Evolutionary conservation across 2,113 vertebrate species (phyloP), one percentile per base, ranked within the genome.

Genomic region (Pedionomus torquatus): DNA sequence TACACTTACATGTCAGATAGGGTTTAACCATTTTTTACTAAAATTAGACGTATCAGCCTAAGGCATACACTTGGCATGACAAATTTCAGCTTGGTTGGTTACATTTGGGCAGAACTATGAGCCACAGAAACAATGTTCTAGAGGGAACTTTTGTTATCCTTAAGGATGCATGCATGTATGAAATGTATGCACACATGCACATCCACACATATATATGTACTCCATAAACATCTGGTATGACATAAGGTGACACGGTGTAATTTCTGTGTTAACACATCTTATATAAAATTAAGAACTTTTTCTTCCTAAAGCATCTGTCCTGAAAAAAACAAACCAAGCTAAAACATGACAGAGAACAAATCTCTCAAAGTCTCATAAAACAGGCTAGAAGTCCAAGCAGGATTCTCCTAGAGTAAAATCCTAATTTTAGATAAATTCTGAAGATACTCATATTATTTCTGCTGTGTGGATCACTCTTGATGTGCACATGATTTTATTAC

Each of bases 391-490:
- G 69, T 83, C 11, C 23, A 60, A 5, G 24, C 18, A 83, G 48
- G 17, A 41, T 81, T 81, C 7, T 79, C 9, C 55, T 57, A 46
- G 15, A 43, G 48, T 21, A 77, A 85, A 95, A 76, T 61, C 17
- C 11, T 60, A 52, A 72, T 74, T 85, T 77, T 83, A 52, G 39
- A 68, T 39, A 85, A 87, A 74, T 83, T 75, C 57, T 76, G 30
- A 60, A 86, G 58, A 57, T 41, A 52, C 13, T 37, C 6, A 13
- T 60, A 82, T 83, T 89, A 90, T 92, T 91, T 89, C 57, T 85
- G 26, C 58, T 83, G 16, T 75, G 60, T 94, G 68, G 72, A 80
- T 82, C 46, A 74, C 31, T 90, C 31, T 78, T 69, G 21, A 13
- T 85, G 37, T 0, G 8, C 33, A 43, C 43, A 11, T 60, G 58